A percentile compares a stretch with the other conserved stretches of the same genome.
Evolutionary conservation across 2,113 vertebrate species (phyloP).

Genomic region (Leptodactylus fuscus): DNA sequence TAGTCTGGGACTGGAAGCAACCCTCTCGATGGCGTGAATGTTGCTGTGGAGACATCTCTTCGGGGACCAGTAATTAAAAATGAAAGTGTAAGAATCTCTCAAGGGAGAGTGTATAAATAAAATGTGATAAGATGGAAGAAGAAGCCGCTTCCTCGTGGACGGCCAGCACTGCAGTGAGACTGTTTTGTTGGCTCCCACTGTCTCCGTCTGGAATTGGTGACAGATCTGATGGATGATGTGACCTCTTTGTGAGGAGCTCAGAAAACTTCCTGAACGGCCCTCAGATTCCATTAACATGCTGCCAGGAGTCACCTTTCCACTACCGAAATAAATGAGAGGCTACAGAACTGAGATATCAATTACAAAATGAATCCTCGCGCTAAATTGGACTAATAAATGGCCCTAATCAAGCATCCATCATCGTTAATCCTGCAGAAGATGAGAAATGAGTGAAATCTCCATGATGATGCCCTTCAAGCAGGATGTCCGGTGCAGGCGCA

Average conservation of each 20-base stretch:
- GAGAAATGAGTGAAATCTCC: slow-evolving; percentile 57
- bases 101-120: slow-evolving; percentile 57
- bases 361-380: slow-evolving; percentile 66
- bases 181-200: neutral
- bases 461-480: slow-evolving; percentile 58
- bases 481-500: slow-evolving; percentile 47
- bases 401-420: slow-evolving; percentile 70
- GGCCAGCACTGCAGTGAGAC: slow-evolving; percentile 12
- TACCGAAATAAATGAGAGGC: slow-evolving; percentile 74
- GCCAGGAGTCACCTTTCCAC: slow-evolving; percentile 71
- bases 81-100: slow-evolving; percentile 55
- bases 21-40: slow-evolving; percentile 28
- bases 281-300: slow-evolving; percentile 61
- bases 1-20: slow-evolving; percentile 16
- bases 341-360: slow-evolving; percentile 74
- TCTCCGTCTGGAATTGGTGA: slow-evolving; percentile 52
- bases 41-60: slow-evolving; percentile 39
- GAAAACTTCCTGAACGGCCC: slow-evolving; percentile 60
- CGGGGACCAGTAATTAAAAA: slow-evolving; percentile 48
- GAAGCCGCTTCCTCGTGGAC: neutral
- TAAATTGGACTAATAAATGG: slow-evolving; percentile 67
- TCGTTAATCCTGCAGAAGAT: slow-evolving; percentile 59
- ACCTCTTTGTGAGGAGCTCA: slow-evolving; percentile 52
- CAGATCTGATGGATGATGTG: slow-evolving; percentile 67
- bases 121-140: slow-evolving; percentile 48